Evolutionary conservation across 2,888 invertebrate species (phyloP), one percentile per base, ranked within the genome.

Genomic region (Cephus nigrinus): DNA sequence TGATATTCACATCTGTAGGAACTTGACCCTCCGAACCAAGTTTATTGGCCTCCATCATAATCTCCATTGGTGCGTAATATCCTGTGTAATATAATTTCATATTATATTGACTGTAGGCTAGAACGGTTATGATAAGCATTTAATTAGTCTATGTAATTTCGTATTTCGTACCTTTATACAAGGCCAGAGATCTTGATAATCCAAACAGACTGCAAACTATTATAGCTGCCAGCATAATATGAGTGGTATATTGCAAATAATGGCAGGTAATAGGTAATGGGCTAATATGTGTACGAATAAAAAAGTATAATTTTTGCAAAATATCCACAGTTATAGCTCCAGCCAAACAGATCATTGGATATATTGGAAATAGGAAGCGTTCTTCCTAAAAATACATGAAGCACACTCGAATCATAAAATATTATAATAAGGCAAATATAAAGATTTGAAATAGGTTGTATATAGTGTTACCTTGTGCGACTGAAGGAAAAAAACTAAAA

Each of bases 61-160:
- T 92, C 84, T 97, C 96, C 93, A 99, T 94, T 0, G 99, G 97
- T 0, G 97, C 98, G 91, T 97, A 96, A 92, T 98, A 99, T 89
- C 90, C 91, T 90, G 55, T 35, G 23, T 55, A 23, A 55, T 55
- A 55, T 23, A 23, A 23, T 55, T 76, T 35, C 3, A 34, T n/a
- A 74, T 68, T 55, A 55, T 9, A 23, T 23, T 23, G 1, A 55
- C 9, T 55, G 23, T 9, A 55, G 9, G 5, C 55, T 23, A 55
- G 23, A 55, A 23, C 3, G 2, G 0, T 0, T 55, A 23, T 2
- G 23, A 55, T 55, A 9, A 23, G 55, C 2, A 55, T 55, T 23
- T 9, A 55, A 23, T 23, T 55, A 55, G 23, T 55, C 23, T 55
- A 9, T 23, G 2, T 55, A 55, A 55, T 23, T 23, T 55, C 2